Conservation (phyloP, 2,113 vertebrate genomes). For the Ursus arctos region DNA sequence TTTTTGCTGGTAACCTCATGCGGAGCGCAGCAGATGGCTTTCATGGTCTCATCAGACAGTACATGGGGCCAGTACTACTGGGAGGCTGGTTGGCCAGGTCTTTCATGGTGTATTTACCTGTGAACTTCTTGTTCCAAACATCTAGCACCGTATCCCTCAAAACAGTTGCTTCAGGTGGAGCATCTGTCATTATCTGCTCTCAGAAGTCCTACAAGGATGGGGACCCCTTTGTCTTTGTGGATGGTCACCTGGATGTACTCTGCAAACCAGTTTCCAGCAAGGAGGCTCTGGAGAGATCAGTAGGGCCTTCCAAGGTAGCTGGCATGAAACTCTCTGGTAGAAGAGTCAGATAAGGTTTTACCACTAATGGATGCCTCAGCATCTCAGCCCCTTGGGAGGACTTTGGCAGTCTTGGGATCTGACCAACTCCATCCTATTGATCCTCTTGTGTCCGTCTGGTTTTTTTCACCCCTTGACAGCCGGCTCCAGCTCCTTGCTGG, state of each 20-base stretch:
- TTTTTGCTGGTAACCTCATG: not conserved
- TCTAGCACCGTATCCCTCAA: not conserved
- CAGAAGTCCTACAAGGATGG: not conserved
- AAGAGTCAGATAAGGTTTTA: constrained; percentile 97
- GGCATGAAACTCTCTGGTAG: constrained; percentile 98
- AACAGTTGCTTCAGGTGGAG: not conserved
- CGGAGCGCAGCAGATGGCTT: not conserved
- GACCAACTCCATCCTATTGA: constrained; percentile 97
- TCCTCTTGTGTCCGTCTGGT: constrained; percentile 97
- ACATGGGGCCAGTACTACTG: not conserved
- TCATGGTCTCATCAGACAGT: not conserved
- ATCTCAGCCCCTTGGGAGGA: constrained; percentile 97
- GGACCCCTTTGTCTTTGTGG: not conserved
- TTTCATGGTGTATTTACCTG: not conserved
- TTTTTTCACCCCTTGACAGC: constrained; percentile 96
- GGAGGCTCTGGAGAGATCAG: constrained; percentile 97
- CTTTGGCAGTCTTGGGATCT: constrained; percentile 97
- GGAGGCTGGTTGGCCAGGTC: not conserved
- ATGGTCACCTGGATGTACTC: not conserved
- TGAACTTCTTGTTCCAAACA: not conserved
- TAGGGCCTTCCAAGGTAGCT: constrained; percentile 96
- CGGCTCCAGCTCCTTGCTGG: constrained; percentile 95
- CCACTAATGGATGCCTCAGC: constrained; percentile 97
- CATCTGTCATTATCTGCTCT: not conserved
- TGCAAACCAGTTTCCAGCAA: constrained; percentile 93